Conservation (phyloP, 2,797 vertebrate species). For the Parauchenoglanis punctatus region DNA sequence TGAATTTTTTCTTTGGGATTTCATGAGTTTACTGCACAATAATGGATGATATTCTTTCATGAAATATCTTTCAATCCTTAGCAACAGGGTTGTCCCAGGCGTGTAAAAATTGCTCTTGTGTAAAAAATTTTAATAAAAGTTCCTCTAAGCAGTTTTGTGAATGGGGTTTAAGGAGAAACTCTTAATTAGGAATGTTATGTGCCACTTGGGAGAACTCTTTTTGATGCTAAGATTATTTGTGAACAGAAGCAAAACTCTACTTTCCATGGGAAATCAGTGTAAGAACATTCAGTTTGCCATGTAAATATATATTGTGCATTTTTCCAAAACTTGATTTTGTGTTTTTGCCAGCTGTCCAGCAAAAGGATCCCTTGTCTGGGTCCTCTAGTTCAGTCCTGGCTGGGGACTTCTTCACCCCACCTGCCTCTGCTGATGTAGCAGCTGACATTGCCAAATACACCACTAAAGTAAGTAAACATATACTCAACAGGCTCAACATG, state of each 20-base stretch:
- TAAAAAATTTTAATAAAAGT: neutral
- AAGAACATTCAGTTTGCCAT: neutral
- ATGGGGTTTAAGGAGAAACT: slow-evolving; percentile 3
- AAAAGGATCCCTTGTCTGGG: slow-evolving; percentile 88
- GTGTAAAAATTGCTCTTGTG: neutral
- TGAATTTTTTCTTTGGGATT: neutral
- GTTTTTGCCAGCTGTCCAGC: slow-evolving; percentile 79
- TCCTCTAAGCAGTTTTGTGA: neutral
- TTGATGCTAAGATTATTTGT: neutral
- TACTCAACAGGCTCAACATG: neutral
- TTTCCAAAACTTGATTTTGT: slow-evolving; percentile 18
- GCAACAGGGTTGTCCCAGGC: no score
- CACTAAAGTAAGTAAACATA: slow-evolving; percentile 85
- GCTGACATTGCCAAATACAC: slow-evolving; percentile 98
- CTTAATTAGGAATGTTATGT: neutral
- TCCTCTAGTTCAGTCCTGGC: slow-evolving; percentile 62
- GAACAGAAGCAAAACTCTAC: neutral
- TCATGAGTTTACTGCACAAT: neutral
- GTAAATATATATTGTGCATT: neutral
- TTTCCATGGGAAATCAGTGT: neutral
- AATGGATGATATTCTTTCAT: neutral
- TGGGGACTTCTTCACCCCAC: slow-evolving; percentile 89
- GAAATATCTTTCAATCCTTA: neutral
- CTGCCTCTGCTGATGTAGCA: slow-evolving; percentile 92
- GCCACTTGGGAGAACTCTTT: neutral